Evolutionary conservation across 2,888 invertebrate species (phyloP).

Genomic region (Scaptomyza parva): DNA sequence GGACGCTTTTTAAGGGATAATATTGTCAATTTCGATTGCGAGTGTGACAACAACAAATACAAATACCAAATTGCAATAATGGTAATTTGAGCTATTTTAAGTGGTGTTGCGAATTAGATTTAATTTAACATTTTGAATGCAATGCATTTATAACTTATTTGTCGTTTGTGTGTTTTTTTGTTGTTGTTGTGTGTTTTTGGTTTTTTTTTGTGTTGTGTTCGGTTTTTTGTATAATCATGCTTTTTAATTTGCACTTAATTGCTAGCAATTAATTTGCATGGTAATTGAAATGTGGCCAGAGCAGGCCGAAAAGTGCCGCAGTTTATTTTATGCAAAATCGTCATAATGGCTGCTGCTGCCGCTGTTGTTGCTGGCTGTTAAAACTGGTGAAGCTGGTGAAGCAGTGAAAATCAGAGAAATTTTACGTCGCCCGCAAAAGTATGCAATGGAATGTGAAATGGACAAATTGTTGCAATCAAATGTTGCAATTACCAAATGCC

Average conservation of each 20-base stretch:
- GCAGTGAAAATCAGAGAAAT: slow-evolving; percentile 26
- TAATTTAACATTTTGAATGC: slow-evolving; percentile 18
- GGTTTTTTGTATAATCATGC: slow-evolving; percentile 27
- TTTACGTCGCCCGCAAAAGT: slow-evolving; percentile 30
- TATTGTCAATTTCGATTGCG: background rate
- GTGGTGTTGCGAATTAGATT: slow-evolving; percentile 18
- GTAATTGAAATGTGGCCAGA: slow-evolving; percentile 53
- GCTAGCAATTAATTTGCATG: slow-evolving; percentile 63
- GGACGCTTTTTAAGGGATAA: background rate
- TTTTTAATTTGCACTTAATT: slow-evolving; percentile 59
- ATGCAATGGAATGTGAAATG: slow-evolving; percentile 46
- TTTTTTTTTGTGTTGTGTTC: background rate
- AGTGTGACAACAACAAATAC: background rate
- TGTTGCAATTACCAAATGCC: slow-evolving; percentile 40
- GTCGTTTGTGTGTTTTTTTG: background rate
- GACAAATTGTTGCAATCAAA: slow-evolving; percentile 52
- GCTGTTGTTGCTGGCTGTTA: no score
- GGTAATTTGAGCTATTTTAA: slow-evolving; percentile 9
- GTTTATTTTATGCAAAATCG: slow-evolving; percentile 25
- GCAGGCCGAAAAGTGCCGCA: background rate
- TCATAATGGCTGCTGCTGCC: slow-evolving; percentile 10
- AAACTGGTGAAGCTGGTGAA: no score
- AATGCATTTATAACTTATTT: no score
- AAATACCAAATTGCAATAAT: background rate
- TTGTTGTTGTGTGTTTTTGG: background rate